These are phyloP conservation scores for Tetramorium parvispinum DNA, from an alignment of 1,140 invertebrate species.

Conservation along the genomic window DNA sequence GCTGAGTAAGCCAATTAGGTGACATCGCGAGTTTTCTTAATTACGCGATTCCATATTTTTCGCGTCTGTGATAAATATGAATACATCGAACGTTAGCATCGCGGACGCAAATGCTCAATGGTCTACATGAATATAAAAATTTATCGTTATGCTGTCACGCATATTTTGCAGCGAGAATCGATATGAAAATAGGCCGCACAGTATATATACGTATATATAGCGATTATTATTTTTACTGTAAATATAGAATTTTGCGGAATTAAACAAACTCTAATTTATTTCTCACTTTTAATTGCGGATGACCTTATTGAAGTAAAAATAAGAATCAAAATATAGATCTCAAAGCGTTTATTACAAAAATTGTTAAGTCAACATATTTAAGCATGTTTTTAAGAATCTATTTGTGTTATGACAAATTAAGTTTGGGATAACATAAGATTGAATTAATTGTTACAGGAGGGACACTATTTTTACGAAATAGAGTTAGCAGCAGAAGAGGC, in stretches of 20 bases:
- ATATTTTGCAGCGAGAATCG: neutral
- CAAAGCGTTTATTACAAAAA: neutral
- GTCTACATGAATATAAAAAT: slow-evolving; percentile 33
- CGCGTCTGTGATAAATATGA: neutral
- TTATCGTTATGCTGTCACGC: slow-evolving; percentile 11
- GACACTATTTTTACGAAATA: neutral
- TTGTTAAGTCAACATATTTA: neutral
- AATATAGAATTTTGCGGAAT: neutral
- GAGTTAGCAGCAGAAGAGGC: neutral
- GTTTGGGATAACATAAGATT: neutral
- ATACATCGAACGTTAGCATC: neutral
- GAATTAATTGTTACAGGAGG: neutral
- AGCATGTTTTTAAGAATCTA: neutral
- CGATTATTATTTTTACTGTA: slow-evolving; percentile 13
- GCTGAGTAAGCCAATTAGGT: slow-evolving; percentile 11
- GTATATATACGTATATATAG: neutral
- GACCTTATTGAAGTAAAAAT: neutral
- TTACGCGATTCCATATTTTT: slow-evolving; percentile 29
- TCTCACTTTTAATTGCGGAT: neutral
- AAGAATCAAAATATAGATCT: neutral
- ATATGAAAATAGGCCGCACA: neutral
- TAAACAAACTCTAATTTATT: neutral
- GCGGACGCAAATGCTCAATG: neutral
- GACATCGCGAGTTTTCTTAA: slow-evolving; percentile 29
- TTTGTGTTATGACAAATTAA: neutral